A percentile compares a stretch with the other conserved stretches of the same genome.
Conservation (phyloP, 2,888 invertebrate species). For the Agonopterix alstromeriana region DNA sequence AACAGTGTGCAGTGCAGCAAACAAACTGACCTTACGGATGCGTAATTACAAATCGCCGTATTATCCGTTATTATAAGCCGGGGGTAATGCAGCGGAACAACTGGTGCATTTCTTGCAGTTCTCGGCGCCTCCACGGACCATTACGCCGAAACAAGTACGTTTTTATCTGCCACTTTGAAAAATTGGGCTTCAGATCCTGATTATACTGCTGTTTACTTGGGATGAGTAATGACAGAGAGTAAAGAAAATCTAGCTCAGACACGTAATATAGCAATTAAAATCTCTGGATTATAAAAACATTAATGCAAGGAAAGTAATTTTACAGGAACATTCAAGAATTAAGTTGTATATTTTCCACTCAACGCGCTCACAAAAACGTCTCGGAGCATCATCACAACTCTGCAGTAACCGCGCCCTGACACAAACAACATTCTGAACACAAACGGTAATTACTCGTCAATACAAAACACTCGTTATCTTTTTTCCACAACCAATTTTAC, state of each 20-base stretch:
- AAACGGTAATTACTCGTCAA: conserved; percentile 34
- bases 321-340: too few relatives aligned
- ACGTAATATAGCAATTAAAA: too few relatives aligned
- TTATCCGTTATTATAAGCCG: conserved; percentile 15
- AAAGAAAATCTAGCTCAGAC: too few relatives aligned
- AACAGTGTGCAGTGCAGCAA: too few relatives aligned
- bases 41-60: conserved; percentile 19
- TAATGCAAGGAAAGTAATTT: too few relatives aligned
- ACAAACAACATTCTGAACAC: neutral
- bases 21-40: conserved; percentile 8
- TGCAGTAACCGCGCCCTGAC: neutral
- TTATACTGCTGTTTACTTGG: too few relatives aligned
- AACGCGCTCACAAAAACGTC: conserved; percentile 8
- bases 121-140: conserved; percentile 22
- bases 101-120: conserved; percentile 9
- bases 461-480: conserved; percentile 38
- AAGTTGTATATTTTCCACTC: conserved; percentile 1
- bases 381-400: conserved; percentile 8
- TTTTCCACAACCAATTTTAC: conserved; percentile 54
- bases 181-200: neutral
- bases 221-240: too few relatives aligned
- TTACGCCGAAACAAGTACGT: conserved; percentile 12
- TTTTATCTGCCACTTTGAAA: conserved; percentile 1
- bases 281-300: too few relatives aligned
- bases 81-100: conserved; percentile 18